Evolutionary conservation across 2,797 vertebrate genomes (phyloP).

Genomic region (Pachyuromys duprasi): DNA sequence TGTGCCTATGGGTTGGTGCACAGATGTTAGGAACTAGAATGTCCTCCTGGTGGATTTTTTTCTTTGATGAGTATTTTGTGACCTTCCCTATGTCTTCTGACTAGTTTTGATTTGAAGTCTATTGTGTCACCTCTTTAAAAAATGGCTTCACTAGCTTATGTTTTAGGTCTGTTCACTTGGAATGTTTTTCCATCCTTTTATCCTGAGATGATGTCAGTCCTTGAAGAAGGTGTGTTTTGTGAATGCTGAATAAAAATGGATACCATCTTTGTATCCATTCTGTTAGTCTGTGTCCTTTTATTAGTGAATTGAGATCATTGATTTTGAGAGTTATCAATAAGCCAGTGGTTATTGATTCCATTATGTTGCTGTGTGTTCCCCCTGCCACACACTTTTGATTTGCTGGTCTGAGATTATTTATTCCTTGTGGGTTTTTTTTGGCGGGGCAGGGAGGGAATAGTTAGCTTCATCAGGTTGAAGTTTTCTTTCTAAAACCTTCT

Average conservation of each 20-base stretch:
- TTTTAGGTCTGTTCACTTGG: background rate
- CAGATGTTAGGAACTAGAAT: background rate
- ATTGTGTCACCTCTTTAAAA: background rate
- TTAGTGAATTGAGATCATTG: too few species aligned
- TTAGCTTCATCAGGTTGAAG: background rate
- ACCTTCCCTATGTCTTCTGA: background rate
- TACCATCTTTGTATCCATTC: background rate
- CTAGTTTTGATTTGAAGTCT: background rate
- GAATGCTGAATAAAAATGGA: background rate
- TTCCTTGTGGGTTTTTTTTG: background rate
- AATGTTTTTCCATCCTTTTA: background rate
- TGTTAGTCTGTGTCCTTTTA: background rate
- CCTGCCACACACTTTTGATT: background rate
- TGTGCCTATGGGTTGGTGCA: too few species aligned
- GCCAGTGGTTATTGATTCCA: background rate
- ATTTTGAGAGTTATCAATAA: background rate
- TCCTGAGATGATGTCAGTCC: background rate
- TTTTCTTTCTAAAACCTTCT: background rate
- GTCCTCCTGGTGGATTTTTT: background rate
- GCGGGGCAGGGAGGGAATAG: background rate
- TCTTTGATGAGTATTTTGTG: background rate
- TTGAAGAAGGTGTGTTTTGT: background rate
- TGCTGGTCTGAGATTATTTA: background rate
- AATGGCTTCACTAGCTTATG: background rate
- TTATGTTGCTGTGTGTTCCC: background rate